These are phyloP conservation scores for Euclidia mi DNA, from an alignment of 2,888 invertebrate species.

Conservation along the genomic window DNA sequence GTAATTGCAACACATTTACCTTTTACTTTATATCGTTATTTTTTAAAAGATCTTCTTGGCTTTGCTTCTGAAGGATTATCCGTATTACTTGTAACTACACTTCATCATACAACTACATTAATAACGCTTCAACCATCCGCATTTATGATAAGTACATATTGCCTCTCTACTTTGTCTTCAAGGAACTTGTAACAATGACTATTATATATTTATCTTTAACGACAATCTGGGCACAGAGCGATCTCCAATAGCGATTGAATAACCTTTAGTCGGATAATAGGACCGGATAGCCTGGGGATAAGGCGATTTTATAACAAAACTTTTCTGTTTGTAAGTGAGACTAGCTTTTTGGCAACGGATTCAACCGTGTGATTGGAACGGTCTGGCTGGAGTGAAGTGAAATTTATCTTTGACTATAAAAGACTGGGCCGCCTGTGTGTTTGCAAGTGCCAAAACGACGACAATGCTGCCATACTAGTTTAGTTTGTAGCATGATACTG, in stretches of 20 bases:
- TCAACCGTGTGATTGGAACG: background rate
- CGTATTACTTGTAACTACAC: background rate
- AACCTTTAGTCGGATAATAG: slow-evolving; percentile 6
- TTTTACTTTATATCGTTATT: too few species aligned
- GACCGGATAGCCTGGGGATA: background rate
- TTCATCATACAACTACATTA: too few species aligned
- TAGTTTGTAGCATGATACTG: too few species aligned
- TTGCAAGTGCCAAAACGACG: too few species aligned
- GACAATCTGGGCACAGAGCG: slow-evolving; percentile 7
- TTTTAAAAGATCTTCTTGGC: too few species aligned
- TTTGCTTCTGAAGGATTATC: too few species aligned
- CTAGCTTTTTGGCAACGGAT: background rate
- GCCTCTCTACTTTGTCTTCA: slow-evolving; percentile 6
- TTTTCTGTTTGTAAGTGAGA: slow-evolving; percentile 3
- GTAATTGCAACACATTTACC: too few species aligned
- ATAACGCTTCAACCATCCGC: background rate
- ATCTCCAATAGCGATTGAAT: slow-evolving; percentile 10
- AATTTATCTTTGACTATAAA: too few species aligned
- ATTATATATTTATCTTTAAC: slow-evolving; percentile 16
- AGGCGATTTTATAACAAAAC: slow-evolving; percentile 7
- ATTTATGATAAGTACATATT: background rate
- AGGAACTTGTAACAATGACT: slow-evolving; percentile 5
- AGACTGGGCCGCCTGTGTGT: too few species aligned
- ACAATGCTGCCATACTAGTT: too few species aligned
- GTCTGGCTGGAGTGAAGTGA: too few species aligned